Conservation (phyloP, 2,797 vertebrate species). For the Thunnus albacares region DNA sequence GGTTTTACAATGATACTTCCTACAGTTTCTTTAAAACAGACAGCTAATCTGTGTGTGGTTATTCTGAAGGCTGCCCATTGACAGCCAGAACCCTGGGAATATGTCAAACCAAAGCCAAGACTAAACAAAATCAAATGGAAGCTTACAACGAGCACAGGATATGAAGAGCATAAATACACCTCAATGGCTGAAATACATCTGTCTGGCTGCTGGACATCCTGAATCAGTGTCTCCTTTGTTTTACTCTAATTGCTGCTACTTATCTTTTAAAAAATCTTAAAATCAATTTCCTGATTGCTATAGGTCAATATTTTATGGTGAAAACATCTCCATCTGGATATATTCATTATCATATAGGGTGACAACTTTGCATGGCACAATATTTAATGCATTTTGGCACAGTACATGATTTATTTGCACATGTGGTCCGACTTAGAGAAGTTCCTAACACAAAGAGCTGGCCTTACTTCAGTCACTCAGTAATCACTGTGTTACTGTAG, state of each 20-base stretch:
- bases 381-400: conserved; percentile 1
- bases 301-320: conserved; percentile 2
- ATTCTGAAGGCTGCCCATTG: conserved; percentile 7
- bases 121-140: conserved; percentile 63
- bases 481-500: conserved; percentile 43
- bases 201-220: conserved; percentile 12
- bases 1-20: conserved; percentile 39
- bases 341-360: conserved; percentile 18
- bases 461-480: conserved; percentile 29
- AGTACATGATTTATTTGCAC: conserved; percentile 41
- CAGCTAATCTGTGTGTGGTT: conserved; percentile 20
- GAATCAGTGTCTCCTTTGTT: conserved; percentile 8
- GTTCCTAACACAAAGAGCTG: conserved; percentile 27
- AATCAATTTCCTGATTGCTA: conserved; percentile 9
- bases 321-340: conserved; percentile 14
- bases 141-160: conserved; percentile 35
- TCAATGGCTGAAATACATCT: conserved; percentile 19
- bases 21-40: conserved; percentile 15
- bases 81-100: conserved; percentile 12
- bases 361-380: conserved; percentile 16
- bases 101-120: conserved; percentile 40
- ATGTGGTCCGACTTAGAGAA: conserved; percentile 44
- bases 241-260: neutral
- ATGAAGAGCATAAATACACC: conserved; percentile 55
- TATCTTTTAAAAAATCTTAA: conserved; percentile 8